Base-by-base conservation (phyloP, 2,113 vertebrate species). In the Origma solitaria region DNA sequence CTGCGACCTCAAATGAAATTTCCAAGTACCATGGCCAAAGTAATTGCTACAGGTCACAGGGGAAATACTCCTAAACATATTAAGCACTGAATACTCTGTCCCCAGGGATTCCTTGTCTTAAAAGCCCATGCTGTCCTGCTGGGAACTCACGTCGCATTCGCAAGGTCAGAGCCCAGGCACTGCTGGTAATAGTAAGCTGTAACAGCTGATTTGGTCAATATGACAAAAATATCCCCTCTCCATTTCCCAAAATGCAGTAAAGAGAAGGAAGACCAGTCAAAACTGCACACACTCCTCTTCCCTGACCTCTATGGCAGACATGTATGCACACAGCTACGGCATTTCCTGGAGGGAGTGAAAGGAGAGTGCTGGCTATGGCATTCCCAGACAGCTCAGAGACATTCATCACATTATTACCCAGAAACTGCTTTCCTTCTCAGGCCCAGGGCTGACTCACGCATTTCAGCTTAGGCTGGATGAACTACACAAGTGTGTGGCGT, bases 301-400 rank as follows among this genome's bases (percentile, higher is more conserved):
- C 65, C 50, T 85, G 66, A 51, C 40, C 58, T 57, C 78, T 51
- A 0, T 0, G 0, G 24, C 61, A 93, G 62, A 56, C n/a, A 37
- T 8, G 27, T 44, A 50, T 6, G 42, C 80, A 76, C 0, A 0
- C 17, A 47, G 64, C 37, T 42, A 18, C 0, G 0, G 58, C 47
- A 53, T n/a, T 69, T 93, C 58, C 86, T 19, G 0, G n/a, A 31
- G 24, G 30, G 42, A 71, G 4, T 0, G 4, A 35, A 33, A 44
- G 45, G 66, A 82, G 23, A 65, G 25, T 1, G 10, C 61, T 79
- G 73, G 40, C 42, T 42, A 21, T 54, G 33, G 35, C 65, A 73
- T 90, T 94, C 76, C 88, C 76, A 90, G 50, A 78, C 22, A 70
- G 84, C 56, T 84, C 31, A 62, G 58, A 35, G 61, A 56, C 47